Evolutionary conservation across 2,888 invertebrate species (phyloP), one percentile per base, ranked within the genome.

Genomic region (Strigamia crassipes): DNA sequence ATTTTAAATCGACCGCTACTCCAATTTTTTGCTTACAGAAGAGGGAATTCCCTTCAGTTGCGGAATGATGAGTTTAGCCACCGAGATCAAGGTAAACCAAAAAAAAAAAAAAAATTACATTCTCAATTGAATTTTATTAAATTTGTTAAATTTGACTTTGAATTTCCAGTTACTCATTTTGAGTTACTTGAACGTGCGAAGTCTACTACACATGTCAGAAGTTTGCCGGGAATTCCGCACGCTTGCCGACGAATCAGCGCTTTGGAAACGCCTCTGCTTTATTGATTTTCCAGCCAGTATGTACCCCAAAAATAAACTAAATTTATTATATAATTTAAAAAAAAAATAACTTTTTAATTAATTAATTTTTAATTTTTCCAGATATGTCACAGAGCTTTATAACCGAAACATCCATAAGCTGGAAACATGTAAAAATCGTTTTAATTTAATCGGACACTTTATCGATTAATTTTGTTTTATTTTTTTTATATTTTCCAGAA

Each of bases 261-360:
- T 80, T 31, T 80, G 80, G 80, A 80, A 80, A 56, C 23, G 80
- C n/a, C 38, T 80, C 31, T 80, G 80, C 27, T 80, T 80, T 18
- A 80, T 51, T 31, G 80, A 80, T 80, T 80, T 80, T 56, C 80
- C 61, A 46, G 51, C 42, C 23, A 46, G 80, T 80, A 51, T 8
- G 51, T 41, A 79, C 18, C 42, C 3, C 18, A 18, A 41, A 79
- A 41, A 41, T n/a, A 42, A 41, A 79, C 18, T 38, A 18, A 23
- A 10, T 79, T 79, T 79, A 8, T 21, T 9, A 2, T 79, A 6
- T 41, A 18, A 4, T 79, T 79, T 15, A n/a, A n/a, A n/a, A n/a
- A n/a, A n/a, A n/a, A n/a, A n/a, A n/a, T n/a, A n/a, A n/a, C n/a
- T n/a, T n/a, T n/a, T n/a, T n/a, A n/a, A n/a, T n/a, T n/a, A n/a